These are phyloP conservation scores for Ichneumoninae sp. DNA, from an alignment of 2,888 invertebrate species.

Conservation along the genomic window DNA sequence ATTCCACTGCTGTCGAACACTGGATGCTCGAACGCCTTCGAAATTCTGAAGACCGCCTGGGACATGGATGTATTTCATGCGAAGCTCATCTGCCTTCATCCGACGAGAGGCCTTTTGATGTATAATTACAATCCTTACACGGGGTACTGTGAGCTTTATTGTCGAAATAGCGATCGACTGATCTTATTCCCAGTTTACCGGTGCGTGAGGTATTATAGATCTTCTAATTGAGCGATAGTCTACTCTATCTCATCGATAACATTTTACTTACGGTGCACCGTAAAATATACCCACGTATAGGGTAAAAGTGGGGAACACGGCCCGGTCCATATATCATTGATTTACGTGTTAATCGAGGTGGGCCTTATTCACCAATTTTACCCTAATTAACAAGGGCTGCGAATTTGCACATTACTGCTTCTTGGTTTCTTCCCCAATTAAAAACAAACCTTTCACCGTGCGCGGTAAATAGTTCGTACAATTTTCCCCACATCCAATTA, in stretches of 20 bases:
- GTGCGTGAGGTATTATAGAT: neutral
- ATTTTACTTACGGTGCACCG: too few relatives aligned
- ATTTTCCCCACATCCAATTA: too few relatives aligned
- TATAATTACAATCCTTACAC: constrained; percentile 70
- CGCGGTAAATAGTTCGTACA: too few relatives aligned
- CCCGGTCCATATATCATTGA: too few relatives aligned
- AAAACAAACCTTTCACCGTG: too few relatives aligned
- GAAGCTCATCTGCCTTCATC: constrained; percentile 63
- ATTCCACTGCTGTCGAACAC: neutral
- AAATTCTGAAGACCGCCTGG: constrained; percentile 64
- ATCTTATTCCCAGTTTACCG: neutral
- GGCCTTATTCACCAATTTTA: too few relatives aligned
- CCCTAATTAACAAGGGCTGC: neutral
- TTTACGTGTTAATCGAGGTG: too few relatives aligned
- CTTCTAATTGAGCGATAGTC: neutral
- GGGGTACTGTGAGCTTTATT: constrained; percentile 1
- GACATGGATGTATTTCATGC: constrained; percentile 61
- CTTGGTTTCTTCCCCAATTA: too few relatives aligned
- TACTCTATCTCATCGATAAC: too few relatives aligned
- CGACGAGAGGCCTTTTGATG: constrained; percentile 28
- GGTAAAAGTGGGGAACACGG: too few relatives aligned
- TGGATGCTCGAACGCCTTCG: constrained; percentile 61
- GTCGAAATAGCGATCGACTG: neutral
- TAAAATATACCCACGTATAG: too few relatives aligned
- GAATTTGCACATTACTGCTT: neutral